These are phyloP conservation scores for Pseudomyrmex flavicornis DNA, from an alignment of 1,140 invertebrate genomes.

Conservation along the genomic window DNA sequence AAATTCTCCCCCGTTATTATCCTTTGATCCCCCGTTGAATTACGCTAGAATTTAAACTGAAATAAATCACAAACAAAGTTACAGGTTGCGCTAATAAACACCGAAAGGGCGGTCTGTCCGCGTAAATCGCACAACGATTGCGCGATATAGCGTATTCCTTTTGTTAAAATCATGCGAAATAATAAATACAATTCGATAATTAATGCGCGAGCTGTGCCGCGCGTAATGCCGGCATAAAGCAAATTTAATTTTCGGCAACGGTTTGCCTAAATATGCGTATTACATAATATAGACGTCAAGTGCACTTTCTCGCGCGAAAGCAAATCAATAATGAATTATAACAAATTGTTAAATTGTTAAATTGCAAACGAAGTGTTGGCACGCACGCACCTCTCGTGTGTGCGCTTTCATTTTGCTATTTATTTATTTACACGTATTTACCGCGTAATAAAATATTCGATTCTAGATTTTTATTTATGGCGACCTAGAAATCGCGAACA, in stretches of 20 bases:
- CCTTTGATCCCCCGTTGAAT: not conserved
- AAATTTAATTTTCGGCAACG: not conserved
- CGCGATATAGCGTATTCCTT: not conserved
- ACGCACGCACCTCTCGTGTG: not conserved
- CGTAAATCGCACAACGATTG: not conserved
- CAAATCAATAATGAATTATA: too few species aligned
- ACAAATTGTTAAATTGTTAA: too few species aligned
- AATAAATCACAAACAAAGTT: constrained; percentile 26
- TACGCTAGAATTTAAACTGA: constrained; percentile 11
- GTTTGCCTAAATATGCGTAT: not conserved
- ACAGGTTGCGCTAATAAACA: not conserved
- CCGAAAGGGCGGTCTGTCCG: not conserved
- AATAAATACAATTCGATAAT: constrained; percentile 14
- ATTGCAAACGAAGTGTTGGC: too few species aligned
- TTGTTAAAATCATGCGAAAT: not conserved
- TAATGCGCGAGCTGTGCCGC: not conserved
- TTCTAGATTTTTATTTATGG: constrained; percentile 45
- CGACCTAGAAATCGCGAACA: constrained; percentile 37
- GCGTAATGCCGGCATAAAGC: not conserved
- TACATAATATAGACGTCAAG: too few species aligned
- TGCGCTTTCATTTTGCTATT: constrained; percentile 12
- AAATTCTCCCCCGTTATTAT: constrained; percentile 26
- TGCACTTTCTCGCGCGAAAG: too few species aligned
- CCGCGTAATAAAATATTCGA: not conserved
- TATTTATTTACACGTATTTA: not conserved